phyloP scores from a whole-genome alignment of 1,140 invertebrate genomes.

The Cotesia chilonis region DNA sequence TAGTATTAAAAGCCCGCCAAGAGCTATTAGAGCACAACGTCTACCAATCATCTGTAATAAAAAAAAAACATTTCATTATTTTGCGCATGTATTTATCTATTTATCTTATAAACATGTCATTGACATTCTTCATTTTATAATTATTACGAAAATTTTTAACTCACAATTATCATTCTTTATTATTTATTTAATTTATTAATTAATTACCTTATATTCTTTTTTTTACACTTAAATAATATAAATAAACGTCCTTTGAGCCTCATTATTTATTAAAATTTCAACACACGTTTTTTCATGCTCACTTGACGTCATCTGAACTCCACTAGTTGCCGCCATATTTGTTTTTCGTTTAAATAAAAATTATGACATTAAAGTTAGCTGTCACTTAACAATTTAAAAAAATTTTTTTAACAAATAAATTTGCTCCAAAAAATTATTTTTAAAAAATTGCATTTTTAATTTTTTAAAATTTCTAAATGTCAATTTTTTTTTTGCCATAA shows the following conservation, averaged over 20 bases:
- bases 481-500: no score
- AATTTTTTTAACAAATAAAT: no score
- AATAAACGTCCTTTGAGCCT: slow-evolving; percentile 33
- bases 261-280: slow-evolving; percentile 42
- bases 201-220: slow-evolving; percentile 45
- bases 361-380: no score
- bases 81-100: background rate
- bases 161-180: background rate
- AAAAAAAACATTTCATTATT: slow-evolving; percentile 7
- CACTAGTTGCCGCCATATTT: slow-evolving; percentile 48
- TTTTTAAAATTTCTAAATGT: no score
- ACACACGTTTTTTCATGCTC: background rate
- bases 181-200: background rate
- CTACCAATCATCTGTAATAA: slow-evolving; percentile 59
- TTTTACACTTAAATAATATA: slow-evolving; percentile 45
- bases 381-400: no score
- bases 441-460: no score
- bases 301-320: slow-evolving; percentile 4
- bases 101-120: background rate
- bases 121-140: no score
- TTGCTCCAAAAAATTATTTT: no score
- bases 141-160: background rate
- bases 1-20: slow-evolving; percentile 58
- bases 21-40: slow-evolving; percentile 54
- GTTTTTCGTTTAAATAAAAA: slow-evolving; percentile 30